Base-by-base conservation (phyloP, 2,888 invertebrate species). In the Nymphalis c-album region DNA sequence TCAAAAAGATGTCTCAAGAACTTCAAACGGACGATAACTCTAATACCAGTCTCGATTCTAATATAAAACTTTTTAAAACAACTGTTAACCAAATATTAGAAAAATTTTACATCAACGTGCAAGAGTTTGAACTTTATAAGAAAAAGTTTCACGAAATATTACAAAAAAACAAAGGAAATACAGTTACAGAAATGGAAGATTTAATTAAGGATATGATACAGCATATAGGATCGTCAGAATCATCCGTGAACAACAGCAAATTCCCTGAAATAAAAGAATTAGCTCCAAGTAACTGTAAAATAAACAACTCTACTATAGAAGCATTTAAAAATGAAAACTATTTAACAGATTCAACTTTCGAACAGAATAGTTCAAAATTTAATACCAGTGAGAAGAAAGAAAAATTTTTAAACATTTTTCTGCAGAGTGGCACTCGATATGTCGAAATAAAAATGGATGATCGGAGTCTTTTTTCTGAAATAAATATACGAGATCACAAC, bases 201-300 rank as follows among this genome's bases (percentile, higher is more conserved):
- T 90, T 91, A 66, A 85, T 90, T 58, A 87, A 81, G 74, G 88
- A 90, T 48, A 86, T 90, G 81, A 84, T 91, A 70, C 84, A 87
- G 13, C 81, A 87, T 62, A 87, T 90, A n/a, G 79, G 83, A 71
- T 84, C 85, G 2, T 82, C 86, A 0, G 85, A 87, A 13, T 80
- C 80, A 13, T 74, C 78, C 5, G 63, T 76, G 10, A 74, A 78
- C 3, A 73, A 73, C 58, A 75, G 70, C 50, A 63, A 46, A 16
- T 35, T 35, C 22, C 18, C 16, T 10, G 22, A 22, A 64, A 10
- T 2, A 57, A 57, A 64, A 20, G 22, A 60, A 60, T 58, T 55
- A 13, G 57, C 40, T 60, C 58, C 45, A 5, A 40, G 47, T 17
- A 55, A 60, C 47, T 17, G 60, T 8, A 18, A 26, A 51, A 18